Evolutionary conservation across 2,797 vertebrate species (phyloP).

Genomic region (Enteromius fasciolatus): DNA sequence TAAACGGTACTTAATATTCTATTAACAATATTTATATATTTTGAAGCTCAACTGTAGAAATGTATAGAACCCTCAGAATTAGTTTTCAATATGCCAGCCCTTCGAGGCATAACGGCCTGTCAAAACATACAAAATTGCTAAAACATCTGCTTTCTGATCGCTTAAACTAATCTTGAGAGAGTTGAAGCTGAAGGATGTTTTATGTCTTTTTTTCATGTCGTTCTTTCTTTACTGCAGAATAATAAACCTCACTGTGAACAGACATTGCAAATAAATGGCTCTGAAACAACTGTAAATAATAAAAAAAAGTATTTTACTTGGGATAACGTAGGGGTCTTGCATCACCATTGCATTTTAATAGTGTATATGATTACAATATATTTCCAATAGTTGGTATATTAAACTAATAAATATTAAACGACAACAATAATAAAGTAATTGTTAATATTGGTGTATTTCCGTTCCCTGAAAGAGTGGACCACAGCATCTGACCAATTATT

Average conservation of each 20-base stretch:
- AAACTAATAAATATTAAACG: not conserved
- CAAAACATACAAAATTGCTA: constrained; percentile 7
- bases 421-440: not conserved
- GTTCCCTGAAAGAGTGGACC: not conserved
- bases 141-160: constrained; percentile 24
- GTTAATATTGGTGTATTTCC: not conserved
- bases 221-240: not conserved
- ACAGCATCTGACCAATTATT: not conserved
- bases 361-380: not conserved
- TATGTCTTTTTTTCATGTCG: constrained; percentile 7
- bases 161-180: constrained; percentile 6
- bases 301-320: not conserved
- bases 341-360: no score
- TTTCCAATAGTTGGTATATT: not conserved
- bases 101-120: constrained; percentile 23
- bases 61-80: not conserved
- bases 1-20: not conserved
- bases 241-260: not conserved
- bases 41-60: not conserved
- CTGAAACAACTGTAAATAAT: not conserved
- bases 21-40: not conserved
- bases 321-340: not conserved
- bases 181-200: not conserved
- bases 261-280: not conserved
- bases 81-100: constrained; percentile 19